Base-by-base conservation (phyloP, 2,797 vertebrate species). In the Oreochromis mossambicus region DNA sequence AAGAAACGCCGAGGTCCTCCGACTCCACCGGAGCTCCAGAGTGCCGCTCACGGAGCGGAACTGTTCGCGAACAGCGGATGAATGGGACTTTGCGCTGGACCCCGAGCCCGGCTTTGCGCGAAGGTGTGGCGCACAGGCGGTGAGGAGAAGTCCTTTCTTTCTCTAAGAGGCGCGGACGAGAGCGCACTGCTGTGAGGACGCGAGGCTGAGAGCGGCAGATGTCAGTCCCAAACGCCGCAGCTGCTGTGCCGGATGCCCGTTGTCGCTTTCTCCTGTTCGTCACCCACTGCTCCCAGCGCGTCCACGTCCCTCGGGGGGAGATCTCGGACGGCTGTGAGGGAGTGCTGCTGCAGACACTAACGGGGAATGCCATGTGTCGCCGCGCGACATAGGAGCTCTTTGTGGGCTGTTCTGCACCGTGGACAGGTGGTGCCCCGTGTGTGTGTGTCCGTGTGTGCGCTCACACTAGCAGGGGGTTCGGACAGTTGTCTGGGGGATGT, bases 401-500 rank as follows among this genome's bases (percentile, higher is more conserved):
- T 96, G 96, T 95, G 91, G 93, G 85, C 87, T 91, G 89, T 87
- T 95, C 83, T 90, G 92, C 94, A 95, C 92, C 92, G 94, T 88
- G 95, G 95, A 96, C 96, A 97, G 96, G 96, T 96, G 96, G 92
- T 94, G 93, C 86, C 92, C 91, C 43, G 29, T 88, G 91, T 88
- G 89, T 83, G 82, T 70, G 56, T 32, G 58, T 63, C 32, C 9
- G 79, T 41, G 78, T 81, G 55, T 55, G 81, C 83, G 90, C 86
- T 87, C 79, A 80, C 78, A 92, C 78, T 51, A 84, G 82, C 77
- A 48, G 88, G 91, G 84, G 86, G 70, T 81, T 83, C 87, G 86
- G 93, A 95, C 96, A 97, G 96, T 96, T 97, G 96, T 96, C 93
- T 94, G 91, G 79, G 94, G 91, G 96, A 96, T 96, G 96, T 96